Conservation (phyloP, 2,797 vertebrate species). For the Pipistrellus nathusii region DNA sequence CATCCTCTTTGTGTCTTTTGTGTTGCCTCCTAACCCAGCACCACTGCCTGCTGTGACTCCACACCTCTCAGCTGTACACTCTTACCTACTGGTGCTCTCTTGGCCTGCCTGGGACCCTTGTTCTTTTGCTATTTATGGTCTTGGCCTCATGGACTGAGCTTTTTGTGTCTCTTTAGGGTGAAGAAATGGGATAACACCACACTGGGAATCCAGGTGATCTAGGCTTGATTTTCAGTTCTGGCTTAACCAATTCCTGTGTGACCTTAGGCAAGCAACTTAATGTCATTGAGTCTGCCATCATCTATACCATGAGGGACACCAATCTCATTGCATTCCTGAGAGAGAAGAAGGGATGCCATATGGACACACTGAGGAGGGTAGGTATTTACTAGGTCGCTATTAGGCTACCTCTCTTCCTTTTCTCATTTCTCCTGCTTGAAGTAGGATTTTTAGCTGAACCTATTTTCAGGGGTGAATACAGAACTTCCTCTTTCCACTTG, state of each 20-base stretch:
- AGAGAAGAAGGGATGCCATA: background rate
- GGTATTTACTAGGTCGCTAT: background rate
- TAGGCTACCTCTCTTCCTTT: background rate
- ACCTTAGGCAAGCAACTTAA: background rate
- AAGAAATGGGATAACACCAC: background rate
- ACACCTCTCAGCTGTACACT: background rate
- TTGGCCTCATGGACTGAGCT: background rate
- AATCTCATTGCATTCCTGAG: background rate
- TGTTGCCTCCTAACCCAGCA: background rate
- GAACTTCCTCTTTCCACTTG: constrained; percentile 30
- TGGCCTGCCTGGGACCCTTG: background rate
- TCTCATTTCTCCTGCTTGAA: background rate
- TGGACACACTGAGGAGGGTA: background rate
- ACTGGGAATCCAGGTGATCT: background rate
- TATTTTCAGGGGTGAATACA: background rate
- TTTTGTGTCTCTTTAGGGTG: background rate
- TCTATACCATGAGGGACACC: background rate
- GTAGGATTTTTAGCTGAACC: background rate
- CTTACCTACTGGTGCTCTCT: background rate
- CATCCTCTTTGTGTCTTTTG: background rate
- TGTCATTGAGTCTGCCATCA: background rate
- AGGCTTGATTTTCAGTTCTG: background rate
- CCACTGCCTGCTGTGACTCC: background rate
- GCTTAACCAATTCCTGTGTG: background rate
- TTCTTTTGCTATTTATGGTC: background rate